Conservation (phyloP, 2,888 invertebrate genomes). For the Charanyca ferruginea region DNA sequence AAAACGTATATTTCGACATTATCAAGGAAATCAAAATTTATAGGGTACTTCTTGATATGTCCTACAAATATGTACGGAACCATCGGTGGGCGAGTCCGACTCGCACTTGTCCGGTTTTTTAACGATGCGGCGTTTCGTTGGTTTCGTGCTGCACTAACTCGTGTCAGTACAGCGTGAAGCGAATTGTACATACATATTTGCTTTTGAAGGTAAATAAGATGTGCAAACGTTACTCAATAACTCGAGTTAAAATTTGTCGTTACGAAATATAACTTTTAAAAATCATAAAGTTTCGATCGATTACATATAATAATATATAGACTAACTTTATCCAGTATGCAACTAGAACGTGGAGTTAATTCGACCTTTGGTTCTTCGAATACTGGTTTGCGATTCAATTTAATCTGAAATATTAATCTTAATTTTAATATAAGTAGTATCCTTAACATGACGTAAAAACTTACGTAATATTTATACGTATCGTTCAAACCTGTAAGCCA, state of each 20-base stretch:
- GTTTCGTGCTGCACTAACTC: no score
- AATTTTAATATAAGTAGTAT: constrained; percentile 6
- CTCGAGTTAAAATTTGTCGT: no score
- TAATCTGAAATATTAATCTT: constrained; percentile 72
- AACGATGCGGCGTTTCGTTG: no score
- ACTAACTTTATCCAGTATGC: constrained; percentile 78
- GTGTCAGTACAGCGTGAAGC: no score
- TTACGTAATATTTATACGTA: not conserved
- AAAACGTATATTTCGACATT: no score
- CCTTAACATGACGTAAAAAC: not conserved
- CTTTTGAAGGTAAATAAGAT: no score
- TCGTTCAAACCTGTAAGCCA: constrained; percentile 76
- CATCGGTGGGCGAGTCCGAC: no score
- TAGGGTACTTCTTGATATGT: no score
- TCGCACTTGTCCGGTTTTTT: no score
- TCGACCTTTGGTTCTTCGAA: constrained; percentile 76
- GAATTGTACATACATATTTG: no score
- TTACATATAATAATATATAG: not conserved
- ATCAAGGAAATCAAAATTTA: no score
- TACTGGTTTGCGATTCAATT: constrained; percentile 74
- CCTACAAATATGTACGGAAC: no score
- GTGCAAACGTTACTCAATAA: not conserved
- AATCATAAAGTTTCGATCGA: not conserved
- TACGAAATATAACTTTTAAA: not conserved
- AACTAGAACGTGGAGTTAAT: constrained; percentile 82